Percentiles rank a stretch among this genome's conserved stretches.
Conservation (phyloP, 2,888 invertebrate species). For the Agrilus mali region DNA sequence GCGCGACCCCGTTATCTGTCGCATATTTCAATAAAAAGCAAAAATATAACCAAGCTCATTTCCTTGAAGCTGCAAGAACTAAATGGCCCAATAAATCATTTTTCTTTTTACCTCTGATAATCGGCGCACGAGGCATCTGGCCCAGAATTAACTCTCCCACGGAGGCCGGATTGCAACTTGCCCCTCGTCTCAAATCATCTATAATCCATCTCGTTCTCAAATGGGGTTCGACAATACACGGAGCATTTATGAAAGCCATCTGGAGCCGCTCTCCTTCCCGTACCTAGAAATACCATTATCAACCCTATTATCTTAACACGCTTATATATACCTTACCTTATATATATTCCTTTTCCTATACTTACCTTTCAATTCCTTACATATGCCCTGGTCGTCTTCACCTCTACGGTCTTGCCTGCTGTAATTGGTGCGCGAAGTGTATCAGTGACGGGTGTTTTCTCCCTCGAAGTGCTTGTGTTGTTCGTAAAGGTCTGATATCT, state of each 20-base stretch:
- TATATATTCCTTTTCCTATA: no score
- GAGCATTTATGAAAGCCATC: slow-evolving; percentile 5
- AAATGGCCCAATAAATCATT: slow-evolving; percentile 10
- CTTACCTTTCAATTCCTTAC: no score
- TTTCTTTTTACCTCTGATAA: slow-evolving; percentile 10
- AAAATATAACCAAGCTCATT: slow-evolving; percentile 11
- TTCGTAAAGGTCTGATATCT: no score
- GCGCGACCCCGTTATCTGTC: neutral
- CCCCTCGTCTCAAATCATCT: slow-evolving; percentile 3
- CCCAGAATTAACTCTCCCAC: slow-evolving; percentile 8
- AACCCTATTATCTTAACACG: no score
- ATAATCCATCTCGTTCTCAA: slow-evolving; percentile 9
- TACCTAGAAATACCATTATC: no score
- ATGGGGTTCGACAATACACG: slow-evolving; percentile 11
- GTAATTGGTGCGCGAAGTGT: no score
- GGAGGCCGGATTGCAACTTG: slow-evolving; percentile 3
- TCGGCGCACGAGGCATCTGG: slow-evolving; percentile 18
- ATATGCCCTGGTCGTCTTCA: no score
- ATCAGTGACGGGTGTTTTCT: no score
- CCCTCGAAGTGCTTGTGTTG: no score
- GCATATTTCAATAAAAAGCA: slow-evolving; percentile 11
- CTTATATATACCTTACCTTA: no score
- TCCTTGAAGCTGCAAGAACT: slow-evolving; percentile 10
- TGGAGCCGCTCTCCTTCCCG: slow-evolving; percentile 1
- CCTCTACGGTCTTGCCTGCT: no score